Conservation (phyloP, 2,888 invertebrate genomes). For the Adelphocoris suturalis region DNA sequence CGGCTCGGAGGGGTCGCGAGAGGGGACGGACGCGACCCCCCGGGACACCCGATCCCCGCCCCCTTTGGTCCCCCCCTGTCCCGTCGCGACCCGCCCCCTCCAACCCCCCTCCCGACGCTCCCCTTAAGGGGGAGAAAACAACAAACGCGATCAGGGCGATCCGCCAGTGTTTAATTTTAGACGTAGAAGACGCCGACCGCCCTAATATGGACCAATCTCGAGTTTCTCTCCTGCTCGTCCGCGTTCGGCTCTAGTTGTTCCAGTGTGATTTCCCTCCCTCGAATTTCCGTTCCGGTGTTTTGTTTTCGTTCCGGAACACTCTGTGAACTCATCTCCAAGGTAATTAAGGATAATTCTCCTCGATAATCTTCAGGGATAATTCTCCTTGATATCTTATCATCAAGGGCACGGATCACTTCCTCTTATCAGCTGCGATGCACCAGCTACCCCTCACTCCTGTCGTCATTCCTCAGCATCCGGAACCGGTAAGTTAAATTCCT, state of each 20-base stretch:
- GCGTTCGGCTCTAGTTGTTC: slow-evolving; percentile 48
- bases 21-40: background rate
- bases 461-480: slow-evolving; percentile 46
- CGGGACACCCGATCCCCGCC: slow-evolving; percentile 31
- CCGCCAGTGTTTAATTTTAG: slow-evolving; percentile 74
- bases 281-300: background rate
- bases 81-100: slow-evolving; percentile 42
- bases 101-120: slow-evolving; percentile 43
- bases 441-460: slow-evolving; percentile 60
- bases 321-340: background rate
- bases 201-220: slow-evolving; percentile 86
- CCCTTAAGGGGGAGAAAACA: slow-evolving; percentile 30
- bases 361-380: background rate
- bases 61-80: slow-evolving; percentile 28
- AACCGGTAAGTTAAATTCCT: slow-evolving; percentile 29
- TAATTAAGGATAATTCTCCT: background rate
- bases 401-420: slow-evolving; percentile 3
- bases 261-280: background rate
- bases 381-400: background rate
- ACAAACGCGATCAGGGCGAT: slow-evolving; percentile 34
- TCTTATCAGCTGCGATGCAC: slow-evolving; percentile 38
- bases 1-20: background rate
- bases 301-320: background rate
- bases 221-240: slow-evolving; percentile 80
- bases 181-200: slow-evolving; percentile 72